These are phyloP conservation scores for Anneissia japonica DNA, from an alignment of 35 echinoderm and acorn worm genomes.

Conservation along the genomic window DNA sequence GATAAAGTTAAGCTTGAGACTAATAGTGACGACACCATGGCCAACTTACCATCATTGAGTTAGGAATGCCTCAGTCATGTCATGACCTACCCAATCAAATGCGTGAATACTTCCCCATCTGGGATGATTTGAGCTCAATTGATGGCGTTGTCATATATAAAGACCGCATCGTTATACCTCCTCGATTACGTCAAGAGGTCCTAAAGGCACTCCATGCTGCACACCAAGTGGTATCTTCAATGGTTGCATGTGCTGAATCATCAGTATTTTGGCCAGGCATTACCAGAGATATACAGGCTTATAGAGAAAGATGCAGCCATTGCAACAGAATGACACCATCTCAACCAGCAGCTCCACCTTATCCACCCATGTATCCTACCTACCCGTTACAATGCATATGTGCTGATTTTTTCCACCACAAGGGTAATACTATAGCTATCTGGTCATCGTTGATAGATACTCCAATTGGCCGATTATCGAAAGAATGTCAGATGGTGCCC, in stretches of 20 bases:
- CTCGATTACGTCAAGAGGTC: slow-evolving; percentile 27
- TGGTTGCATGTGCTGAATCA: neutral
- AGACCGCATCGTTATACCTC: neutral
- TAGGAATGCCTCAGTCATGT: too few relatives aligned
- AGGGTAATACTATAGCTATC: too few relatives aligned
- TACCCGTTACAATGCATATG: slow-evolving; percentile 2
- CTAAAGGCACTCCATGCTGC: slow-evolving; percentile 40
- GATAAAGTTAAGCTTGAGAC: too few relatives aligned
- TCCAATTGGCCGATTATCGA: slow-evolving; percentile 20
- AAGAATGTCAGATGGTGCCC: neutral
- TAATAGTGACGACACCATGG: too few relatives aligned
- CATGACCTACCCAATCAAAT: too few relatives aligned
- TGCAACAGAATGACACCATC: slow-evolving; percentile 37
- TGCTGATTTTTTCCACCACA: slow-evolving; percentile 17
- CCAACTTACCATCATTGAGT: too few relatives aligned
- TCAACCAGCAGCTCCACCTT: slow-evolving; percentile 3
- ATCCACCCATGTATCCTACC: too few relatives aligned
- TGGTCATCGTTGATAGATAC: slow-evolving; percentile 9
- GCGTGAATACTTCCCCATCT: too few relatives aligned
- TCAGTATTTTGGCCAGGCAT: neutral
- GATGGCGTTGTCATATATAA: neutral
- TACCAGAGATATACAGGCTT: neutral
- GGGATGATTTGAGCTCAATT: too few relatives aligned
- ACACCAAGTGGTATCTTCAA: slow-evolving; percentile 24
- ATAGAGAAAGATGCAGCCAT: neutral